Percentiles rank a stretch among this genome's conserved stretches.
These are phyloP conservation scores for Pinna nobilis DNA, from an alignment of 1,140 invertebrate species.

Conservation along the genomic window DNA sequence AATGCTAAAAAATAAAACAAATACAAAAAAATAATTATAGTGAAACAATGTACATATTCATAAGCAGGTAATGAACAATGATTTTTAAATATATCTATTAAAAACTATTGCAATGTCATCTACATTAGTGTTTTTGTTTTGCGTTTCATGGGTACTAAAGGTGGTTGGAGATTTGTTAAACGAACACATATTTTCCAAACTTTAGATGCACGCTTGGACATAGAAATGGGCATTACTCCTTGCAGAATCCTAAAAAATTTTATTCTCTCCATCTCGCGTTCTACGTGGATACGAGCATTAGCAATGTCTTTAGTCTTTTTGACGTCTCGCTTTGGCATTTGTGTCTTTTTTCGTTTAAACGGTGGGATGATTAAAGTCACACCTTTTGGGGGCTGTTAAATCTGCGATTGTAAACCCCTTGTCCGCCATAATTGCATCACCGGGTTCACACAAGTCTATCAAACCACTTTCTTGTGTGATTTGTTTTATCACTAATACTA, in stretches of 20 bases:
- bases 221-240: slow-evolving; percentile 19
- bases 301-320: slow-evolving; percentile 12
- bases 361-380: slow-evolving; percentile 40
- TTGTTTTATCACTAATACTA: slow-evolving; percentile 36
- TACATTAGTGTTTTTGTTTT: no score
- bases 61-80: no score
- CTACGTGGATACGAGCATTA: slow-evolving; percentile 26
- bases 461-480: slow-evolving; percentile 26
- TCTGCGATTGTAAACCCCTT: slow-evolving; percentile 35
- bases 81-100: no score
- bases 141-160: no score
- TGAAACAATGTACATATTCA: no score
- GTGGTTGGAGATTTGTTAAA: slow-evolving; percentile 30
- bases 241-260: slow-evolving; percentile 33
- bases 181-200: slow-evolving; percentile 18
- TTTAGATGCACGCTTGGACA: neutral
- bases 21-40: no score
- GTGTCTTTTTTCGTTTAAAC: slow-evolving; percentile 19
- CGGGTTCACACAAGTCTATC: slow-evolving; percentile 13
- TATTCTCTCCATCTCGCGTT: slow-evolving; percentile 25
- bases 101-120: no score
- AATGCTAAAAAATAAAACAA: no score
- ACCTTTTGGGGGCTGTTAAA: neutral
- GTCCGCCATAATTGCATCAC: slow-evolving; percentile 32
- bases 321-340: slow-evolving; percentile 10